These are phyloP conservation scores for Aphodius granarius DNA, from an alignment of 2,888 invertebrate genomes.

Conservation along the genomic window DNA sequence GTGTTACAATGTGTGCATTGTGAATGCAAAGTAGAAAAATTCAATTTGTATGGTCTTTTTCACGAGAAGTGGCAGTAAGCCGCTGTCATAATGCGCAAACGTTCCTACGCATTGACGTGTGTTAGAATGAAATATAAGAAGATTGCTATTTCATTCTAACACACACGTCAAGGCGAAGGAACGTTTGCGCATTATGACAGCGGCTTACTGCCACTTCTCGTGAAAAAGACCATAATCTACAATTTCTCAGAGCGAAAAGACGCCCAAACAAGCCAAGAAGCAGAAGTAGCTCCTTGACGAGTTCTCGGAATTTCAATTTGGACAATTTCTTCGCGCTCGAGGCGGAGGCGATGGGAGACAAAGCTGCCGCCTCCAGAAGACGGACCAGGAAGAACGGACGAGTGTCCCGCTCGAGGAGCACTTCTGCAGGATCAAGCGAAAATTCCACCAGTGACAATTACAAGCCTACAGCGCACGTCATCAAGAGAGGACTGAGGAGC, in stretches of 20 bases:
- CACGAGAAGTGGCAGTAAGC: too few species aligned
- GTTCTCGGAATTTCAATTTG: constrained; percentile 27
- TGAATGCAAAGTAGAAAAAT: too few species aligned
- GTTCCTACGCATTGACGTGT: too few species aligned
- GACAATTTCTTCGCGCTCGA: constrained; percentile 18
- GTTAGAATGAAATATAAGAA: too few species aligned
- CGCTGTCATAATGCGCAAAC: too few species aligned
- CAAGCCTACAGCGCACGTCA: constrained; percentile 12
- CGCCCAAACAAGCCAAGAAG: constrained; percentile 27
- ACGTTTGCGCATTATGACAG: too few species aligned
- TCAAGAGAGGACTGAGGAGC: constrained; percentile 26
- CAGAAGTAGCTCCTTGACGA: constrained; percentile 37
- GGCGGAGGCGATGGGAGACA: constrained; percentile 11
- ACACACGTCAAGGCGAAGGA: too few species aligned
- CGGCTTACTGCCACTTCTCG: too few species aligned
- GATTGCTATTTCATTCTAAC: too few species aligned
- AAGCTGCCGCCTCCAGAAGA: not conserved
- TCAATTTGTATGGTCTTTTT: too few species aligned
- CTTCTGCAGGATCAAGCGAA: constrained; percentile 33
- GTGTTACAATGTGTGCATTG: too few species aligned
- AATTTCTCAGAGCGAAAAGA: constrained; percentile 1
- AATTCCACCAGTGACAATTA: constrained; percentile 27
- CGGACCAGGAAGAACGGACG: not conserved
- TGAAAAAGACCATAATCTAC: not conserved
- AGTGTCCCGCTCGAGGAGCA: constrained; percentile 26